phyloP scores from a whole-genome alignment of 2,113 vertebrate species.

The Leptocoma aspasia region DNA sequence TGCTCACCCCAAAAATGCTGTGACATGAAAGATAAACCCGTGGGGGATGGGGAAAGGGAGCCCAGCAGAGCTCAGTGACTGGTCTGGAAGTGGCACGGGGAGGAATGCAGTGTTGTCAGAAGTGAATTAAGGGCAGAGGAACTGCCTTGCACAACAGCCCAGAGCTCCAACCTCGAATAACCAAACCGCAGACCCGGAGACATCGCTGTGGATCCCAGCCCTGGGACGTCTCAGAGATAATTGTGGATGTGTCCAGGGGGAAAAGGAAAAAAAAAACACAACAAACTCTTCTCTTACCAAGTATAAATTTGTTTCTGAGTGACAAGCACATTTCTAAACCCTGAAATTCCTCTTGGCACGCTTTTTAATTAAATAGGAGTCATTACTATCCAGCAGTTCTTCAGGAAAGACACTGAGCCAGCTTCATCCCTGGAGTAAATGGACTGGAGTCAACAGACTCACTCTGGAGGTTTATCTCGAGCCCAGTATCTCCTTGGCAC shows the following conservation, averaged over 20 bases:
- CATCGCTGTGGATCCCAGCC: neutral
- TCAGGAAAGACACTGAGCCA: constrained; percentile 42
- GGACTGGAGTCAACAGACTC: neutral
- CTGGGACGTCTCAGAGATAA: neutral
- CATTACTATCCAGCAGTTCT: constrained; percentile 15
- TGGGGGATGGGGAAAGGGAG: neutral
- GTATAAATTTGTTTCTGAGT: constrained; percentile 7
- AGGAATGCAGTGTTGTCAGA: neutral
- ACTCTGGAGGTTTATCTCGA: constrained; percentile 22
- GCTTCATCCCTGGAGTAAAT: constrained; percentile 15
- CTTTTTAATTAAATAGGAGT: constrained; percentile 14
- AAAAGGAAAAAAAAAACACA: neutral
- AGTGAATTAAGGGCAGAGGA: constrained; percentile 31
- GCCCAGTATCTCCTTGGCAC: constrained; percentile 38
- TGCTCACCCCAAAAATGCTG: neutral
- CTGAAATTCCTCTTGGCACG: constrained; percentile 30
- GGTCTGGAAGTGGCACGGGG: neutral
- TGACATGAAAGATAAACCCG: neutral
- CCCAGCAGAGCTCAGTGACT: neutral
- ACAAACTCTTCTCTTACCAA: neutral
- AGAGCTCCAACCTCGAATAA: neutral
- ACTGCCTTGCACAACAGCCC: constrained; percentile 16
- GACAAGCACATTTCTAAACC: constrained; percentile 27
- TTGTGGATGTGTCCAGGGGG: neutral
- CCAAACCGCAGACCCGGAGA: neutral